Base-by-base conservation (phyloP, 2,888 invertebrate genomes). In the Epinotia demarniana region DNA sequence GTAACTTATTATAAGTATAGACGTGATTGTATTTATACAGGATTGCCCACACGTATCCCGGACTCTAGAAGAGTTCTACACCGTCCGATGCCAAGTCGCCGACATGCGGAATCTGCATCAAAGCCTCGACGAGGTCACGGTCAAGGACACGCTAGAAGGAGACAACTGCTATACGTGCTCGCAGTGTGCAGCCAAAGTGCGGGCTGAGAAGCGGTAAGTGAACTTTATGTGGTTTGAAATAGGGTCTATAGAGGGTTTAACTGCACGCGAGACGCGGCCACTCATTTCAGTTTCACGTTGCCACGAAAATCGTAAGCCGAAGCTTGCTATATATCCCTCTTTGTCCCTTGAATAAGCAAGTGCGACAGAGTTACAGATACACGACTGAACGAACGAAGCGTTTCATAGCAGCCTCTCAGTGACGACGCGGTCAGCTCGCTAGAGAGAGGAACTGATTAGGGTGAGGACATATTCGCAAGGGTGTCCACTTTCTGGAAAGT, bases 121-220 rank as follows among this genome's bases (percentile, higher is more conserved):
- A 91, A 98, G 98, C 43, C 94, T 99, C 43, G 98, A 99, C 90
- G 99, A 99, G 90, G 98, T 99, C n/a, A 99, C 99, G 0, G 98
- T 99, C 11, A 99, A 99, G 88, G 99, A 99, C 88, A 99, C 98
- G 39, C 92, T 99, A 0, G 99, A 99, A 90, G 99, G 99, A 63
- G 99, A 99, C 91, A 99, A 99, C 89, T 99, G 99, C 97, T 99
- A 99, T 89, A 99, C 98, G 0, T 99, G 99, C 88, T 98, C 98
- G 16, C 98, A 98, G 83, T 99, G 99, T 87, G 97, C 98, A 8
- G 97, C 97, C 85, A 99, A 99, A 95, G 99, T 99, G 61, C 95
- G 99, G 63, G 99, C 99, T 0, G 99, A 99, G 89, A 99, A 99
- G 89, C 94, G 98, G 96, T 96, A 85, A 75, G 76, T 43, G 19